Conservation (phyloP, 92 coral and sea anemone species). For the Zoanthus solanderi region DNA sequence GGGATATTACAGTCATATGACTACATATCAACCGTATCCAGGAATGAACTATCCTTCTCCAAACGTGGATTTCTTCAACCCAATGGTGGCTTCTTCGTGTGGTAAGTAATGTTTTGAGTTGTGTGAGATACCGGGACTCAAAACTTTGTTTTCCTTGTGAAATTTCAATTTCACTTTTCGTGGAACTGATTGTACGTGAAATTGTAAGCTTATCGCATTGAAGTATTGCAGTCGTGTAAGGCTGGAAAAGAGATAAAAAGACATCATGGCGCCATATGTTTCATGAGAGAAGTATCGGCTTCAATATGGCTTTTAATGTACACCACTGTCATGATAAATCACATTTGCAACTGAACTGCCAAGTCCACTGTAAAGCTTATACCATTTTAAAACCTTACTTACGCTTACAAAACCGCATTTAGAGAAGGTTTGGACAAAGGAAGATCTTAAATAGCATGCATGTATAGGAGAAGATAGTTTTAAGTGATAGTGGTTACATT, state of each 20-base stretch:
- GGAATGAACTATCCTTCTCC: conserved; percentile 82
- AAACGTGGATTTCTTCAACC: conserved; percentile 89
- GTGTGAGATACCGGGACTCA: not conserved
- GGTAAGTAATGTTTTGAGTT: conserved; percentile 66
- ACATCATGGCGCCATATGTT: conserved; percentile 44
- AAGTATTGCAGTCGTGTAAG: not conserved
- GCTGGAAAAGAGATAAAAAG: not conserved
- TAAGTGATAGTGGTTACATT: not conserved
- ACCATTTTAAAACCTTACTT: not conserved
- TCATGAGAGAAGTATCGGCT: not conserved
- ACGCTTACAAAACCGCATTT: not conserved
- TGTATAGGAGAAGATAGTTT: not conserved
- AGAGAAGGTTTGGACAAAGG: conserved; percentile 12
- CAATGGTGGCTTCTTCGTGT: conserved; percentile 84
- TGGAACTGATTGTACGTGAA: not conserved
- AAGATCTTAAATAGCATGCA: conserved; percentile 22
- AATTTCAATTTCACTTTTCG: not conserved
- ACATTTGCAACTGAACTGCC: not conserved
- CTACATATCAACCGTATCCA: conserved; percentile 75
- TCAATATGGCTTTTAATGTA: not conserved
- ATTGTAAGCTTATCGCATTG: not conserved
- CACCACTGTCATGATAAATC: not conserved
- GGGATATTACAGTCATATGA: conserved; percentile 90
- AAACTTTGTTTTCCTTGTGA: conserved; percentile 1
- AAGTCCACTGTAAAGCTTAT: not conserved